These are phyloP conservation scores for Meiosimyza platycephala DNA, from an alignment of 2,888 invertebrate species.

Conservation along the genomic window DNA sequence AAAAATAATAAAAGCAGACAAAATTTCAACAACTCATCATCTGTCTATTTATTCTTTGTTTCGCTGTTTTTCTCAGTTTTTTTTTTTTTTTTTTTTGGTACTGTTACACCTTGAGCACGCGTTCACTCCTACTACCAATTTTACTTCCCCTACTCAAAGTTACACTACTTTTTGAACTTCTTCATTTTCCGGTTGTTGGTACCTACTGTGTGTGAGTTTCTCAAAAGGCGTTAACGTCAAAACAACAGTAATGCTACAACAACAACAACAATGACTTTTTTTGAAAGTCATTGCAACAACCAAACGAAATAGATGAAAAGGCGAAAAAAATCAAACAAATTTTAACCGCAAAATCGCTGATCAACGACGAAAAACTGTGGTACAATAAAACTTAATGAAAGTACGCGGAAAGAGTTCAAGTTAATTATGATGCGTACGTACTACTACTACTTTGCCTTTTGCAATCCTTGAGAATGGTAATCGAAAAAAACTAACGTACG, in stretches of 20 bases:
- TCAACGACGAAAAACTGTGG: neutral
- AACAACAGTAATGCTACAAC: slow-evolving; percentile 18
- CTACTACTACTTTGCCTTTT: neutral
- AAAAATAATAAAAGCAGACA: neutral
- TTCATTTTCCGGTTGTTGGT: neutral
- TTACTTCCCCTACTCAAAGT: neutral
- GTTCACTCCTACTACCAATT: slow-evolving; percentile 34
- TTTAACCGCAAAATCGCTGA: slow-evolving; percentile 24
- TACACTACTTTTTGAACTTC: neutral
- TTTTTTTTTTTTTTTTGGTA: neutral
- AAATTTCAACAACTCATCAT: slow-evolving; percentile 61
- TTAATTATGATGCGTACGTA: slow-evolving; percentile 28
- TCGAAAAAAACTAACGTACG: slow-evolving; percentile 10
- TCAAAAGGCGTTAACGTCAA: slow-evolving; percentile 29
- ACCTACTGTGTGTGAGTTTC: neutral
- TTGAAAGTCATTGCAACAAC: slow-evolving; percentile 40
- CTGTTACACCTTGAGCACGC: slow-evolving; percentile 21
- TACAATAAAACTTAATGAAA: slow-evolving; percentile 27
- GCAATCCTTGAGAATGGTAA: slow-evolving; percentile 1
- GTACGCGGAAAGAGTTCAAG: slow-evolving; percentile 16
- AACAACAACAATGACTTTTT: slow-evolving; percentile 6
- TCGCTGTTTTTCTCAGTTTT: neutral
- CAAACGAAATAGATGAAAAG: slow-evolving; percentile 8
- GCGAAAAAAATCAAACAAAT: neutral
- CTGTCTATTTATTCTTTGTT: slow-evolving; percentile 54